Conservation (phyloP, 2,113 vertebrate species). For the Merops nubicus region DNA sequence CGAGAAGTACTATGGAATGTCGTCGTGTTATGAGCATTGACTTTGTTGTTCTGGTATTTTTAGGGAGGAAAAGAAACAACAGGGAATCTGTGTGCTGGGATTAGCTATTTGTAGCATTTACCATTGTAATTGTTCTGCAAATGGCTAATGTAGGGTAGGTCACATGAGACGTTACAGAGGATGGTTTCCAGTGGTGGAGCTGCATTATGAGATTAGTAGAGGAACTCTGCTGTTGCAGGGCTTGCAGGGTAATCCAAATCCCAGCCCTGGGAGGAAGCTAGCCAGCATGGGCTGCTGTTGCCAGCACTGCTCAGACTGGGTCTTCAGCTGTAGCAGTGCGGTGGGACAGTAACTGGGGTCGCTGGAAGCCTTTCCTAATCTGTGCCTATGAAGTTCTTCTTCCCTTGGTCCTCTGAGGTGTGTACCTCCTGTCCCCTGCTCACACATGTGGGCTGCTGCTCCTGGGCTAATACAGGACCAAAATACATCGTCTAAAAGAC, state of each 20-base stretch:
- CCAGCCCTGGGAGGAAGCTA: not conserved
- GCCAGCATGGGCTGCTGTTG: not conserved
- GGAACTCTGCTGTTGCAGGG: not conserved
- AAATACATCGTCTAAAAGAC: accelerated
- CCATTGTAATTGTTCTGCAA: not conserved
- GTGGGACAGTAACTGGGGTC: accelerated
- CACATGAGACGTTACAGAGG: not conserved
- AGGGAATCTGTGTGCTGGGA: not conserved
- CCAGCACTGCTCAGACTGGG: accelerated
- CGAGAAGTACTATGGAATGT: not conserved
- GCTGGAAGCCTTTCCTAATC: accelerated
- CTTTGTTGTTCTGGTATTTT: not conserved
- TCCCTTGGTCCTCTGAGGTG: not conserved
- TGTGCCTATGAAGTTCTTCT: not conserved
- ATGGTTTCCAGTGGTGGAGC: not conserved
- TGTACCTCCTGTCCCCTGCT: not conserved
- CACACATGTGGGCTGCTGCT: accelerated
- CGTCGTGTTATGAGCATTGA: accelerated
- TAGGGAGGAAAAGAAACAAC: not conserved
- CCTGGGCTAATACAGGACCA: not conserved
- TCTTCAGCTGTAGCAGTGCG: not conserved
- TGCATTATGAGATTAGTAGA: not conserved
- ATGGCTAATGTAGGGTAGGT: not conserved
- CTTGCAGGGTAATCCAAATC: not conserved
- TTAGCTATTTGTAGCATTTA: conserved; percentile 23